These are phyloP conservation scores for Danio tinwini DNA, from an alignment of 2,797 vertebrate genomes.

Conservation along the genomic window DNA sequence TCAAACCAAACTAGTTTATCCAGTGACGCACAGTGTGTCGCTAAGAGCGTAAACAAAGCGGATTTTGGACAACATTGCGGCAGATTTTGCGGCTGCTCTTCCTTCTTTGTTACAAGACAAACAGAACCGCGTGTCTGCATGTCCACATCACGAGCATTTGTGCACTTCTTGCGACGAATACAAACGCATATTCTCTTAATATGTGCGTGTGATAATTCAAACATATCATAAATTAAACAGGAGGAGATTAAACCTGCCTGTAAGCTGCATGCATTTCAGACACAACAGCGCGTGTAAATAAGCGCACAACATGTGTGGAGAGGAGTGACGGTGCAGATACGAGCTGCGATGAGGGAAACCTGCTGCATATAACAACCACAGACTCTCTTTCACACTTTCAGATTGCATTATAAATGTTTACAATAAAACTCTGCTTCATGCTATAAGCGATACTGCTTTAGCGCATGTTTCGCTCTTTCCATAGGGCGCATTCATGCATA, in stretches of 20 bases:
- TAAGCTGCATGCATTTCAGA: background rate
- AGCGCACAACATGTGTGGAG: background rate
- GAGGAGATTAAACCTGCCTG: background rate
- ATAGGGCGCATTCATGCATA: constrained; percentile 5
- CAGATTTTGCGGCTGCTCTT: constrained; percentile 17
- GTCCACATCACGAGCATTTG: constrained; percentile 7
- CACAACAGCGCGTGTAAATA: constrained; percentile 9
- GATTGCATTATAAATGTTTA: background rate
- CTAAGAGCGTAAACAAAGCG: constrained; percentile 5
- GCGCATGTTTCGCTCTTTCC: background rate
- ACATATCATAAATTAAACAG: background rate
- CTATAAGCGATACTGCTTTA: background rate
- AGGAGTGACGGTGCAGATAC: background rate
- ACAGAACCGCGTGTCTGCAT: constrained; percentile 56
- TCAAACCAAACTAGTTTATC: constrained; percentile 39
- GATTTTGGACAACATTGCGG: constrained; percentile 18
- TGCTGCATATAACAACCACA: background rate
- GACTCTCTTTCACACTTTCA: background rate
- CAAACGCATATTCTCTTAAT: background rate
- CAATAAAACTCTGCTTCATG: background rate
- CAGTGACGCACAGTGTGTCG: background rate
- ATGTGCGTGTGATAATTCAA: background rate
- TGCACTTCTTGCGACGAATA: background rate
- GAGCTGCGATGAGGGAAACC: constrained; percentile 17
- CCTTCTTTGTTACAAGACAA: constrained; percentile 34